phyloP scores from a whole-genome alignment of 2,113 vertebrate genomes.

The Coturnix japonica region DNA sequence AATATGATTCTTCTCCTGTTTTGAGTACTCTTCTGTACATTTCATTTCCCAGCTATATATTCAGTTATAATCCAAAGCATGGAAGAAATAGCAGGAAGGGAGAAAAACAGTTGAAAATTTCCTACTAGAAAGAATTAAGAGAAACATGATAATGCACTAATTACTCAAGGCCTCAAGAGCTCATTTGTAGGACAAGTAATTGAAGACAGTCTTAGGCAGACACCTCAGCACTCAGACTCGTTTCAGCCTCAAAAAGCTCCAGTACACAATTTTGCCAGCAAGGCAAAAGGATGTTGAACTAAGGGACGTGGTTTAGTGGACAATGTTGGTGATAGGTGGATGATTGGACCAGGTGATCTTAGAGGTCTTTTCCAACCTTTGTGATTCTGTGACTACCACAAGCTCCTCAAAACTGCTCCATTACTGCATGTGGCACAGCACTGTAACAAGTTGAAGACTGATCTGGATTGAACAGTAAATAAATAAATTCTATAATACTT shows the following conservation, averaged over 20 bases:
- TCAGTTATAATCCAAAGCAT: background rate
- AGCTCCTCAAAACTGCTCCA: background rate
- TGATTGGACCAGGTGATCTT: too few relatives aligned
- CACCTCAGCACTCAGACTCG: background rate
- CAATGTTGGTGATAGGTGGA: too few relatives aligned
- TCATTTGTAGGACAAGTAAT: background rate
- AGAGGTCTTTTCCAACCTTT: too few relatives aligned
- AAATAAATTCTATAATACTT: background rate
- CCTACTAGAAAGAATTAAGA: background rate
- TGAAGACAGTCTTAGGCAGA: background rate
- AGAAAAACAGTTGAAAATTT: background rate
- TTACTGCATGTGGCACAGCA: background rate
- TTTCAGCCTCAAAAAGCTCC: background rate
- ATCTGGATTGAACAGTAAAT: background rate
- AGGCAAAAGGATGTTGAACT: background rate
- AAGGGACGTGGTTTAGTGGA: too few relatives aligned
- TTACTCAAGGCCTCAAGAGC: background rate
- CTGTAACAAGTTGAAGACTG: accelerated
- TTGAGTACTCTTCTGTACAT: background rate
- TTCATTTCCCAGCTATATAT: background rate
- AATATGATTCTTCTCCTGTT: background rate
- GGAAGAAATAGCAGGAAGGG: background rate
- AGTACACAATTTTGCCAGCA: background rate
- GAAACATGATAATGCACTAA: background rate
- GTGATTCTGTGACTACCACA: background rate